These are phyloP conservation scores for Macrotis lagotis DNA, from an alignment of 2,113 vertebrate species.

Conservation along the genomic window DNA sequence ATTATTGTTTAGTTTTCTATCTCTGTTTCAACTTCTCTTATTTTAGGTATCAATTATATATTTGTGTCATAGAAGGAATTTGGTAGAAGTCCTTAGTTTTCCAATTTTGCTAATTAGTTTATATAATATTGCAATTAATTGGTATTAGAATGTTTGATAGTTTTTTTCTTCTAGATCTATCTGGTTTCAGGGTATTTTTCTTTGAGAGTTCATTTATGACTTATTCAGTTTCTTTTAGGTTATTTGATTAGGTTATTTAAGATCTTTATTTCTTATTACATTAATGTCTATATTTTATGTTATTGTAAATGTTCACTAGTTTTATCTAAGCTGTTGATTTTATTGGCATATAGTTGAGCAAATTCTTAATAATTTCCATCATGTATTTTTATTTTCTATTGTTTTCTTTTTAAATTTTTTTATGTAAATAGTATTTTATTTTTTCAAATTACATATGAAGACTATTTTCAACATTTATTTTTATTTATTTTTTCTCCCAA, in stretches of 20 bases:
- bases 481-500: too few species aligned
- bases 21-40: neutral
- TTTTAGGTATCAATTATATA: neutral
- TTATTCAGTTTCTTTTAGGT: neutral
- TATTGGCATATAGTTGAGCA: neutral
- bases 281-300: neutral
- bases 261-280: neutral
- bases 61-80: neutral
- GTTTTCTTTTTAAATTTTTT: neutral
- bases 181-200: neutral
- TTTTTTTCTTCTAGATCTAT: neutral
- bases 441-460: too few species aligned
- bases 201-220: neutral
- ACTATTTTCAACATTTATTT: too few species aligned
- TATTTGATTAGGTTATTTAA: neutral
- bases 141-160: neutral
- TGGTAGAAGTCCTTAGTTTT: neutral
- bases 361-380: neutral
- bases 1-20: neutral
- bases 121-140: neutral
- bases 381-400: neutral
- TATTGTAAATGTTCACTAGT: neutral
- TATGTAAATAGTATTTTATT: too few species aligned
- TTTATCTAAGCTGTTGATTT: neutral
- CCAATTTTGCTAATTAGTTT: neutral